Base-by-base conservation (phyloP, 2,888 invertebrate genomes). In the Eurois occulta region DNA sequence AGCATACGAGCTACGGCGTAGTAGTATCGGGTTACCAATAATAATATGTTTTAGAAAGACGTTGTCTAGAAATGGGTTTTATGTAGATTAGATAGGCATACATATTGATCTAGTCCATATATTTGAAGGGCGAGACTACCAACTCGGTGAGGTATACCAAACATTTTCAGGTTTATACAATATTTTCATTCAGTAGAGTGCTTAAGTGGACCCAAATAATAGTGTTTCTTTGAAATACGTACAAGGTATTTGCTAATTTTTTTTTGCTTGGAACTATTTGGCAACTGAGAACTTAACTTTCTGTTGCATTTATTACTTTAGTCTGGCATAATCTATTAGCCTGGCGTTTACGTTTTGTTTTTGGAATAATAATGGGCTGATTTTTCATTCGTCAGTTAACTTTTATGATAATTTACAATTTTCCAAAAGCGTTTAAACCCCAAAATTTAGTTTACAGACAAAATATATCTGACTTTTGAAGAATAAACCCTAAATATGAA, bases 1-100 rank as follows among this genome's bases (percentile, higher is more conserved):
- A 80, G 80, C 68, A 21, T 35, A 70, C 16, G 65, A 55, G 46
- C 68, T 80, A 82, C 73, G 78, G 16, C 83, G 78, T 83, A 81
- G 80, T 38, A 52, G 64, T 67, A n/a, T 71, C 28, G 8, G 18
- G 28, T 77, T 55, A 60, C 78, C 66, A 78, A 82, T n/a, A n/a
- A n/a, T n/a, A n/a, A n/a, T 80, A 70, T 66, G 18, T 46, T 52
- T 75, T 75, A 24, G 41, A 70, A 48, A 65, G 28, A 66, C 2
- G 32, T 18, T 46, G 13, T 55, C 48, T 52, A 66, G 70, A 52
- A 48, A 24, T 48, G 24, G 32, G 21, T 16, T 16, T 32, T 46
- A 55, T 13, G 28, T 72, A 46, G 24, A n/a, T 38, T 72, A 46
- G 24, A n/a, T 38, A 48, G 7, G 41, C 18, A n/a, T 52, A n/a